These are phyloP conservation scores for Pycnonotus jocosus DNA, from an alignment of 2,113 vertebrate species.

Conservation along the genomic window DNA sequence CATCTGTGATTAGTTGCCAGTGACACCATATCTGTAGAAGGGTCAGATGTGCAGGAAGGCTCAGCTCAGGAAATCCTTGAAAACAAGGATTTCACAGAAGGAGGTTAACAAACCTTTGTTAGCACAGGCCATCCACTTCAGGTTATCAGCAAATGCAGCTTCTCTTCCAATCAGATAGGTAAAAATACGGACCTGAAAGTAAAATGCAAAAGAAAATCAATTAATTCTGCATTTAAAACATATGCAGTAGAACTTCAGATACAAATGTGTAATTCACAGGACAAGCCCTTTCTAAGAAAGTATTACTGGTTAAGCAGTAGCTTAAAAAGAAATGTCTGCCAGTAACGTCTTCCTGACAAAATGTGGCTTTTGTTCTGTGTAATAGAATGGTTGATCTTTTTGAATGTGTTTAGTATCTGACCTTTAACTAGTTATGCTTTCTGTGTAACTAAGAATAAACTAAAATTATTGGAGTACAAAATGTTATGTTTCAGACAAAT, in stretches of 20 bases:
- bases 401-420: not conserved
- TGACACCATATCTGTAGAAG: not conserved
- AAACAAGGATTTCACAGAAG: not conserved
- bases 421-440: not conserved
- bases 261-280: not conserved
- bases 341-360: not conserved
- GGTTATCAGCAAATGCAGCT: slow-evolving; percentile 95
- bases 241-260: not conserved
- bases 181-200: slow-evolving; percentile 91
- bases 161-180: slow-evolving; percentile 98
- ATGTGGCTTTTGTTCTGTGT: slow-evolving; percentile 10
- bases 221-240: not conserved
- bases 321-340: slow-evolving; percentile 2
- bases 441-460: not conserved
- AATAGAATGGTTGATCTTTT: not conserved
- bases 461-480: not conserved
- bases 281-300: slow-evolving; percentile 1
- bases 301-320: not conserved
- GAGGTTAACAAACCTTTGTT: slow-evolving; percentile 88
- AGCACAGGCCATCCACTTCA: slow-evolving; percentile 99
- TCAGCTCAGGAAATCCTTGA: not conserved
- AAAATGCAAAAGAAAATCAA: slow-evolving; percentile 23
- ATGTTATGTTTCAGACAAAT: not conserved
- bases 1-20: not conserved
- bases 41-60: not conserved